Evolutionary conservation across 1,140 invertebrate genomes (phyloP).

Genomic region (Doryteuthis pealeii): DNA sequence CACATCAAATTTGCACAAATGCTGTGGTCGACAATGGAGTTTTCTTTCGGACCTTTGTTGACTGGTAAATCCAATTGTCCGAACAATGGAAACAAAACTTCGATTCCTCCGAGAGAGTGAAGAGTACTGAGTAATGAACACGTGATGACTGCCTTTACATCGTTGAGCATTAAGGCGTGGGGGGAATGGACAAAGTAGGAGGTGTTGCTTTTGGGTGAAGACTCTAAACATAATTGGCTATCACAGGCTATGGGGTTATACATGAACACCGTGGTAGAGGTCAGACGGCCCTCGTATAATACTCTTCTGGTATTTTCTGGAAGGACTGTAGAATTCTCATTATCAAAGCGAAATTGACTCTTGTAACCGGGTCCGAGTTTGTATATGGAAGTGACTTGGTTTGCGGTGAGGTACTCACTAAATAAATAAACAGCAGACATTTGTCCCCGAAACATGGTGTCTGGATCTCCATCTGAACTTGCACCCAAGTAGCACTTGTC

Average conservation of each 20-base stretch:
- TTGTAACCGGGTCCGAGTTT: constrained; percentile 88
- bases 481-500: constrained; percentile 98
- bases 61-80: constrained; percentile 90
- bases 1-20: constrained; percentile 88
- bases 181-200: constrained; percentile 99
- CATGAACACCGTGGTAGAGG: constrained; percentile 96
- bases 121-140: constrained; percentile 98
- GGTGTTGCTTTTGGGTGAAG: constrained; percentile 91
- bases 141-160: constrained; percentile 98
- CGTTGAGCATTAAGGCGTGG: constrained; percentile 97
- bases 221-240: constrained; percentile 94
- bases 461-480: constrained; percentile 76
- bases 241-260: constrained; percentile 98
- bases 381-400: constrained; percentile 74
- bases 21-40: constrained; percentile 55
- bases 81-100: constrained; percentile 97
- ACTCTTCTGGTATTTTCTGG: constrained; percentile 82
- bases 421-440: constrained; percentile 99
- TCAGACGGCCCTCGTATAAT: constrained; percentile 96
- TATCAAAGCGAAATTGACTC: constrained; percentile 98
- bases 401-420: constrained; percentile 91
- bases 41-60: constrained; percentile 39
- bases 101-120: constrained; percentile 97
- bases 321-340: constrained; percentile 93
- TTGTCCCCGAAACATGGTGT: constrained; percentile 98